Conservation (phyloP, 2,888 invertebrate genomes). For the Diaphora mendica region DNA sequence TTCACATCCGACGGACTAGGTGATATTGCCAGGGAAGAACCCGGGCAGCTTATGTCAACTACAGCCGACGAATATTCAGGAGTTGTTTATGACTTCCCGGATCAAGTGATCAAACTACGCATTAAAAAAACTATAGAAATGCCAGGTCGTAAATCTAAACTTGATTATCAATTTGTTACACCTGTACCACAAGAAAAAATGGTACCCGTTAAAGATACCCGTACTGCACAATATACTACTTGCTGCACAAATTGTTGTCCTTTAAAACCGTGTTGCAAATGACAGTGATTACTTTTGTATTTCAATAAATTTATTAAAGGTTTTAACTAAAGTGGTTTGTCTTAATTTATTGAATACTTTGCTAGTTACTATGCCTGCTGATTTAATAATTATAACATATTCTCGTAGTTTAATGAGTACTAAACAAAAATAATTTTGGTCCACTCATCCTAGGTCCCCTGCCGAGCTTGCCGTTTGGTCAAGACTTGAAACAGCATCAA, state of each 20-base stretch:
- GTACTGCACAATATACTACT: conserved; percentile 73
- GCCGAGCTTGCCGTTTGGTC: conserved; percentile 66
- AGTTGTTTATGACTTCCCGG: conserved; percentile 72
- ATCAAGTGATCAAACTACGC: conserved; percentile 77
- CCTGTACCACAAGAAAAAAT: conserved; percentile 58
- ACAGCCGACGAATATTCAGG: conserved; percentile 71
- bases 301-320: conserved; percentile 40
- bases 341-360: conserved; percentile 14
- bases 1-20: conserved; percentile 77
- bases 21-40: conserved; percentile 76
- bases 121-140: conserved; percentile 75
- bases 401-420: conserved; percentile 21
- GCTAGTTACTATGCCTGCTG: conserved; percentile 29
- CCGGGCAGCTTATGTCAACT: conserved; percentile 65
- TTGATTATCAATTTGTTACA: conserved; percentile 81
- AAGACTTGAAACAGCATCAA: conserved; percentile 66
- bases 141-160: conserved; percentile 75
- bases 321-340: conserved; percentile 30
- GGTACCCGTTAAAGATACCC: conserved; percentile 69
- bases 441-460: conserved; percentile 76
- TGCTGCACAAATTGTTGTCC: conserved; percentile 62
- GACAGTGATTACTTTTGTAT: conserved; percentile 26
- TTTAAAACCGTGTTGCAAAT: conserved; percentile 28
- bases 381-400: conserved; percentile 19
- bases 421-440: conserved; percentile 59